Conservation (phyloP, 2,888 invertebrate genomes). For the Homarus gammarus region DNA sequence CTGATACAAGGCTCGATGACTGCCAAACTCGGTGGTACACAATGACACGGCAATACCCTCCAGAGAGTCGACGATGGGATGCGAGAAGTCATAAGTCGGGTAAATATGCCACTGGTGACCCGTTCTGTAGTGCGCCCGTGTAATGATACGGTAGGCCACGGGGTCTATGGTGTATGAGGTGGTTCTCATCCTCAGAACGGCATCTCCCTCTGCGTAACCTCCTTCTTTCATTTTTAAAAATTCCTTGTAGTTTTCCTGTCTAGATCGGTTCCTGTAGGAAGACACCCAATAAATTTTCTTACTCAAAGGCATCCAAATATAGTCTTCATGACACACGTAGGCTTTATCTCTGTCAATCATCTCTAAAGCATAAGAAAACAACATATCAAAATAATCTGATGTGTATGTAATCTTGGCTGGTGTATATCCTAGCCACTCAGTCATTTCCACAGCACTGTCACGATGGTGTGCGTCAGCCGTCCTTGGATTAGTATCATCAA, state of each 20-base stretch:
- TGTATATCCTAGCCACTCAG: constrained; percentile 49
- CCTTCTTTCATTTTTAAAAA: constrained; percentile 54
- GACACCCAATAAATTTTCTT: background rate
- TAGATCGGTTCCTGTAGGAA: constrained; percentile 38
- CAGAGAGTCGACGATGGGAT: constrained; percentile 28
- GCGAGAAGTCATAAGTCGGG: constrained; percentile 41
- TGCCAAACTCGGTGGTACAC: constrained; percentile 32
- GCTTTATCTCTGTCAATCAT: constrained; percentile 47
- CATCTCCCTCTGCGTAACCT: constrained; percentile 37
- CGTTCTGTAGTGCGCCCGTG: constrained; percentile 39
- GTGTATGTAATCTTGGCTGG: constrained; percentile 36
- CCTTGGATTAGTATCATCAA: constrained; percentile 69
- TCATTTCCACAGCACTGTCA: constrained; percentile 18
- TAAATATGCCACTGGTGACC: constrained; percentile 17
- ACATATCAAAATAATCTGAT: constrained; percentile 60
- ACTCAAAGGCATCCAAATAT: background rate
- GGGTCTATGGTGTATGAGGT: constrained; percentile 50
- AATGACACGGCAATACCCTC: constrained; percentile 40
- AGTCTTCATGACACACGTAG: constrained; percentile 54
- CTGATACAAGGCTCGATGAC: constrained; percentile 51
- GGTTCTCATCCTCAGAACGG: constrained; percentile 56
- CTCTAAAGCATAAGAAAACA: constrained; percentile 30
- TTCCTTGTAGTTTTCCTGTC: constrained; percentile 40
- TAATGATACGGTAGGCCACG: constrained; percentile 51
- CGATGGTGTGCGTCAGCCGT: constrained; percentile 23